Percentiles rank a stretch among this genome's conserved stretches.
phyloP scores from a whole-genome alignment of 2,888 invertebrate species.

The Nezara viridula region DNA sequence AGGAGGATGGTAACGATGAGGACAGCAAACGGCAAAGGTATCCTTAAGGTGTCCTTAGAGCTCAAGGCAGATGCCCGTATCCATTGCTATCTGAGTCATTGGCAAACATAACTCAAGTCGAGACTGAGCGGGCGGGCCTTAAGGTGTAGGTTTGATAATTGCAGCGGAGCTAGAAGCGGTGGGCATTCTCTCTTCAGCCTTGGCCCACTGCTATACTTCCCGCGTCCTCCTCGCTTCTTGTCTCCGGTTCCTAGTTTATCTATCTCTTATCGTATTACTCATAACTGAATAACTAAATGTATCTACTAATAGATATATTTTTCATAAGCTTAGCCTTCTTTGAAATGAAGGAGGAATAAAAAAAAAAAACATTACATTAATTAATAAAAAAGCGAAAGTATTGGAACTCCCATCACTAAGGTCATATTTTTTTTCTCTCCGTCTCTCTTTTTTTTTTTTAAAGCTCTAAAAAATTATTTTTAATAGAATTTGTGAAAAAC shows the following conservation, averaged over 20 bases:
- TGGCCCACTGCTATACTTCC: neutral
- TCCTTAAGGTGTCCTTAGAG: slow-evolving; percentile 13
- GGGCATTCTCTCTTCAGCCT: neutral
- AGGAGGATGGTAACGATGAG: neutral
- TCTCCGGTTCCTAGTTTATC: slow-evolving; percentile 3
- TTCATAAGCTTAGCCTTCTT: no score
- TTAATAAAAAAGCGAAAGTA: no score
- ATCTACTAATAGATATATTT: no score
- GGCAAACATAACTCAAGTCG: neutral
- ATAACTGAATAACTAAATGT: neutral
- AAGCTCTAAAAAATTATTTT: no score
- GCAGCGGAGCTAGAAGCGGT: neutral
- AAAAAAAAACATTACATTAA: no score
- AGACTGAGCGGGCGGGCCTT: neutral
- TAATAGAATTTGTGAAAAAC: no score
- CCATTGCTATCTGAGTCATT: neutral
- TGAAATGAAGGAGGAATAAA: no score
- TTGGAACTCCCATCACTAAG: no score
- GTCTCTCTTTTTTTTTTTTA: no score
- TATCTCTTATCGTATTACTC: neutral
- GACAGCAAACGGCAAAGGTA: neutral
- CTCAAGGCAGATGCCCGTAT: slow-evolving; percentile 31
- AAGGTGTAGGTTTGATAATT: slow-evolving; percentile 33
- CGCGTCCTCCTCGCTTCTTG: no score
- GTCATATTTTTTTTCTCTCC: no score